Evolutionary conservation across 2,888 invertebrate species (phyloP), one percentile per base, ranked within the genome.

Genomic region (Tachina lurida): DNA sequence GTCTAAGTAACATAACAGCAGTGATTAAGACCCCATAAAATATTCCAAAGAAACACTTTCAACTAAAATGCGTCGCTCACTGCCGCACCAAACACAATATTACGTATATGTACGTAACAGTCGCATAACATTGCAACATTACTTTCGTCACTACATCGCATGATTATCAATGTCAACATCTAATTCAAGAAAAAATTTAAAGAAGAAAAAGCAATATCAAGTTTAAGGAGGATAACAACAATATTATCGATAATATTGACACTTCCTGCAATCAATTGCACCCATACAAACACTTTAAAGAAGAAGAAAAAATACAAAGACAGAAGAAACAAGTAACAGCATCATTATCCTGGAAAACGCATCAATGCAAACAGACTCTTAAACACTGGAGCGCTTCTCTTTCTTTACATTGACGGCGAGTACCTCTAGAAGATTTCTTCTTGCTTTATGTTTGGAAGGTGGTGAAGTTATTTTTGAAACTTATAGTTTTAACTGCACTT

Each of bases 201-300:
- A 15, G 15, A 31, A 19, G 39, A 70, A 60, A 67, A 75, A 71
- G 56, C 73, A 83, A 76, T 83, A 79, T 86, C 76, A 83, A 79
- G 78, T 82, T 82, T 82, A 76, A 76, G 83, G 52, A 83, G 84
- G 79, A 86, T 86, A 86, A 86, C 83, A 86, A 87, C 81, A 87
- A 87, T 88, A 86, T 86, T 88, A 88, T 88, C 88, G 88, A 89
- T 88, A 88, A 87, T 89, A 87, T 88, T 89, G 90, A 89, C 89
- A 87, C 86, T 87, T 87, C 87, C 87, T 87, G 87, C 85, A 87
- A 87, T 87, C 87, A 87, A 87, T 85, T 84, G 83, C 75, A 81
- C 60, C 65, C 17, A 79, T 45, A 68, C 17, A 70, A 15, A 43
- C 31, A 73, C 45, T 39, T 31, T 45, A 22, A 41, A 39, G 19